Base-by-base conservation (phyloP, 2,888 invertebrate genomes). In the Brenthis hecate region DNA sequence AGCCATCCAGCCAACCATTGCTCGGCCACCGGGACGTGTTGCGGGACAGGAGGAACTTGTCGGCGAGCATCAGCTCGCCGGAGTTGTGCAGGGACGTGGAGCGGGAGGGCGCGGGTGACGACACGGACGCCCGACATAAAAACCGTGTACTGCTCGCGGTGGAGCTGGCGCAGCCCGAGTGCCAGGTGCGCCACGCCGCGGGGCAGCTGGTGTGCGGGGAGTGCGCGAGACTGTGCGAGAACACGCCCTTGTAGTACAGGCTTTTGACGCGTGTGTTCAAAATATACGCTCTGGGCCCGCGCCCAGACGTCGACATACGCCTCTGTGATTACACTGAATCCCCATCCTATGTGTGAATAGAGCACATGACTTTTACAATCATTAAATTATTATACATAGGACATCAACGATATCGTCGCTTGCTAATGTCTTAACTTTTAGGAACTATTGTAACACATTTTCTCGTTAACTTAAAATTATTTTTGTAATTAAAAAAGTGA, bases 181-280 rank as follows among this genome's bases (percentile, higher is more conserved):
- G 85, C 75, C 74, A 77, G 69, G 71, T 78, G 75, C 75, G 81
- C 58, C 83, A 81, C 77, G 73, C 72, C 71, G 80, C 82, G 50
- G 83, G 81, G 14, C 82, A 81, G 76, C 71, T 78, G 51, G 81
- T 78, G 74, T 85, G 86, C 79, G 83, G 82, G 55, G 84, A 83
- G 76, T 85, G 86, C 78, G 81, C 79, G 66, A 72, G 75, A 53
- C 77, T 83, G 70, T 83, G 85, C 78, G 84, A 79, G 77, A 77
- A 75, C 71, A 78, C 85, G 76, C 88, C 85, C 78, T 88, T 87
- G 92, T 92, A 89, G 91, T 92, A 88, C 81, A 85, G 88, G 86
- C 90, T 91, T 69, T 78, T 91, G 76, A 92, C 93, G 85, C 91
- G 92, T 81, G 92, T 93, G 62, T 88, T 89, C 74, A 91, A 90